phyloP scores from a whole-genome alignment of 1,140 invertebrate genomes.

The Idris sp. region DNA sequence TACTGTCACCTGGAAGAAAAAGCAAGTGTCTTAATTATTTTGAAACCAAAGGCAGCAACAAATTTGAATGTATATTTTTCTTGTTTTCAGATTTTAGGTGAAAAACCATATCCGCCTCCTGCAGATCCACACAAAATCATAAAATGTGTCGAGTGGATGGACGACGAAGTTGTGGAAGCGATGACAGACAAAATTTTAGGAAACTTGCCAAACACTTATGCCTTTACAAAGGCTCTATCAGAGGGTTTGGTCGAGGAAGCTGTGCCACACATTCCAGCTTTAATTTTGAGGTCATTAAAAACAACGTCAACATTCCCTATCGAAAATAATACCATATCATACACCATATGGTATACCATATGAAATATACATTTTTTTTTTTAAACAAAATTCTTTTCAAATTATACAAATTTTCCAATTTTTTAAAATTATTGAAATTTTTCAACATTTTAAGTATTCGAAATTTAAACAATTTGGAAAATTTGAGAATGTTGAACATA shows the following conservation, averaged over 20 bases:
- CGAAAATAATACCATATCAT: no score
- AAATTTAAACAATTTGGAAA: no score
- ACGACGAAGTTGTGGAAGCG: slow-evolving; percentile 85
- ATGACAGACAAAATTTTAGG: slow-evolving; percentile 88
- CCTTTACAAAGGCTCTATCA: slow-evolving; percentile 93
- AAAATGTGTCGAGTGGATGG: slow-evolving; percentile 92
- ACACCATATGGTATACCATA: no score
- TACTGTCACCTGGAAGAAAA: slow-evolving; percentile 82
- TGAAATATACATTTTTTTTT: no score
- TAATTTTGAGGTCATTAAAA: slow-evolving; percentile 90
- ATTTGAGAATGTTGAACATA: no score
- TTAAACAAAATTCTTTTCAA: no score
- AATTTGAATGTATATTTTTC: no score
- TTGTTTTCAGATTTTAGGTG: slow-evolving; percentile 79
- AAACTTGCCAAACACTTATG: slow-evolving; percentile 92
- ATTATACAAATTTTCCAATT: no score
- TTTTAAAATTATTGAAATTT: no score
- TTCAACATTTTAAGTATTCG: no score
- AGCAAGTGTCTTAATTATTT: slow-evolving; percentile 64
- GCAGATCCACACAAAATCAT: slow-evolving; percentile 93
- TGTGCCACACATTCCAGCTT: slow-evolving; percentile 85
- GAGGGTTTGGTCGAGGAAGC: slow-evolving; percentile 89
- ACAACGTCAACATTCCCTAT: no score
- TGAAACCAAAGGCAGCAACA: no score
- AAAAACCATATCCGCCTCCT: slow-evolving; percentile 90